These are phyloP conservation scores for Scopus umbretta DNA, from an alignment of 2,113 vertebrate species.

Conservation along the genomic window DNA sequence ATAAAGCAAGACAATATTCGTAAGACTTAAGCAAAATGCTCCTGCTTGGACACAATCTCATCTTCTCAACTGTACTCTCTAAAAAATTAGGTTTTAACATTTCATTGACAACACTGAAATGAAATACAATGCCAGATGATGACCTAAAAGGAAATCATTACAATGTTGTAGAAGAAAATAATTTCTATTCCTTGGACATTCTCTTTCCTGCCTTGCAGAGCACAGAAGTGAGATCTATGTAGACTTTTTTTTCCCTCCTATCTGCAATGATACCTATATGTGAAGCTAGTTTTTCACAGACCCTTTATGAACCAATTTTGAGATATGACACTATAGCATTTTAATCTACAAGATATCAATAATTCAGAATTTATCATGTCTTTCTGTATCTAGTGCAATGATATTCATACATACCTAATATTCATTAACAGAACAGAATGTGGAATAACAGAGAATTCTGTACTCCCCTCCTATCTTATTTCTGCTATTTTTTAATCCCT, in stretches of 20 bases:
- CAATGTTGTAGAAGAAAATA: not conserved
- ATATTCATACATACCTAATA: not conserved
- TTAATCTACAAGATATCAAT: not conserved
- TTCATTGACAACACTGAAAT: not conserved
- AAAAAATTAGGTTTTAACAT: not conserved
- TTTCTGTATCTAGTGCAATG: not conserved
- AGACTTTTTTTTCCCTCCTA: not conserved
- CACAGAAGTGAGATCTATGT: not conserved
- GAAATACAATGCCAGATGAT: not conserved
- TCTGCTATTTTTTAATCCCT: not conserved
- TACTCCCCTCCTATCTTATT: not conserved
- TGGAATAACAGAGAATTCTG: not conserved
- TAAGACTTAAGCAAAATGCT: not conserved
- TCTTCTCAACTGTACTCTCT: not conserved
- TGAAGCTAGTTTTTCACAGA: not conserved
- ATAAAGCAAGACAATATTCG: accelerated
- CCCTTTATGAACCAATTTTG: not conserved
- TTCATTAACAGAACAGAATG: not conserved
- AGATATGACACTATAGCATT: not conserved
- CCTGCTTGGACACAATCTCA: not conserved
- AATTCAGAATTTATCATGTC: not conserved
- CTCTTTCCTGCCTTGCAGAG: not conserved
- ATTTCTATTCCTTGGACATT: not conserved
- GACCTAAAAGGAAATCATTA: not conserved
- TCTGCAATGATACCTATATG: not conserved